These are phyloP conservation scores for Eremophila alpestris DNA, from an alignment of 2,797 vertebrate species.

Conservation along the genomic window DNA sequence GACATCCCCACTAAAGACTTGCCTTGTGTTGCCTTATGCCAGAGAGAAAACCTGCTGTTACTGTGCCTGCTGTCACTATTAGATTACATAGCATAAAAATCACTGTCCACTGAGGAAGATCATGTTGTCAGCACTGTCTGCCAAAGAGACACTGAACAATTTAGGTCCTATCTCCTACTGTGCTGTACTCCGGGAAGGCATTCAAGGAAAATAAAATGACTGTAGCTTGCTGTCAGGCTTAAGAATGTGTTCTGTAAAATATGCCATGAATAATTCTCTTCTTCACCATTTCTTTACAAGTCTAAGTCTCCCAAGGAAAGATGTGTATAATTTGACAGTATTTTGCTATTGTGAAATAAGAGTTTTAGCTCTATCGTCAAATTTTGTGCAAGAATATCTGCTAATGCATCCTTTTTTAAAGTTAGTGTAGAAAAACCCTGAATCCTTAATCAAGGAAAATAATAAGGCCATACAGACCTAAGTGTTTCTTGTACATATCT, in stretches of 20 bases:
- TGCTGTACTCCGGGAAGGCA: slow-evolving; percentile 13
- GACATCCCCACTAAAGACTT: neutral
- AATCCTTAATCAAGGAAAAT: neutral
- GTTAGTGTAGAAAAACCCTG: neutral
- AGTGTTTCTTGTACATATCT: neutral
- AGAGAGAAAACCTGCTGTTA: neutral
- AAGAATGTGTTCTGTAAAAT: slow-evolving; percentile 32
- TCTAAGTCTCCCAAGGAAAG: neutral
- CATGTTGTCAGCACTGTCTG: neutral
- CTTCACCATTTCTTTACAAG: slow-evolving; percentile 2
- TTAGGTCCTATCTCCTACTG: slow-evolving; percentile 12
- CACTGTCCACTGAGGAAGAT: slow-evolving; percentile 40
- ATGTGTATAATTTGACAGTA: slow-evolving; percentile 11
- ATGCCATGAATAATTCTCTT: slow-evolving; percentile 14
- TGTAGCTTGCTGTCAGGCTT: slow-evolving; percentile 18
- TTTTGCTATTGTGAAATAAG: neutral
- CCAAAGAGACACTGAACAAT: slow-evolving; percentile 16
- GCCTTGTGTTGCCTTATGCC: neutral
- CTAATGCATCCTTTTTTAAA: neutral
- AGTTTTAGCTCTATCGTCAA: slow-evolving; percentile 2
- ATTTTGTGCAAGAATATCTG: neutral
- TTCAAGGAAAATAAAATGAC: slow-evolving; percentile 28
- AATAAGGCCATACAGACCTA: neutral
- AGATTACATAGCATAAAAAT: slow-evolving; percentile 51
- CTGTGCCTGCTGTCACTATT: slow-evolving; percentile 11